These are phyloP conservation scores for Pararge aegeria DNA, from an alignment of 1,140 invertebrate species.

Conservation along the genomic window DNA sequence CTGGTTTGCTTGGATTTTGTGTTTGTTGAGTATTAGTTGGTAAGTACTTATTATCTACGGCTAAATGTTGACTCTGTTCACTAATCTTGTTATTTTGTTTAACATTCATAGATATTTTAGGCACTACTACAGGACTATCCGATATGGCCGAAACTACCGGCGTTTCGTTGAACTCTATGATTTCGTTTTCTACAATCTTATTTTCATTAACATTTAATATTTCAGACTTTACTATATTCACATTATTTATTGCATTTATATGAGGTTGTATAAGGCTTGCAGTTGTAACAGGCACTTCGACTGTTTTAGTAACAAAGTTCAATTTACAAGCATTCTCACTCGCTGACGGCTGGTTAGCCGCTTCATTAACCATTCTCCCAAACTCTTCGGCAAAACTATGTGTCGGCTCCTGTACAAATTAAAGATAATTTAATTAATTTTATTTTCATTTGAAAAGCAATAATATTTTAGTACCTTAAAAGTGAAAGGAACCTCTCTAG, in stretches of 20 bases:
- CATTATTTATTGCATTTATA: constrained; percentile 63
- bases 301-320: constrained; percentile 50
- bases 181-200: constrained; percentile 59
- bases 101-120: constrained; percentile 63
- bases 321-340: constrained; percentile 54
- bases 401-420: constrained; percentile 34
- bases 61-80: constrained; percentile 50
- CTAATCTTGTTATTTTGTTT: constrained; percentile 62
- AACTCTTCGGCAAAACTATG: constrained; percentile 65
- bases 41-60: constrained; percentile 59
- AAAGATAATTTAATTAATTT: constrained; percentile 6
- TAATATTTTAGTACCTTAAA: background rate
- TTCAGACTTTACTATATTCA: constrained; percentile 70
- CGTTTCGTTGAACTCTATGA: constrained; percentile 53
- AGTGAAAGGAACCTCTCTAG: no score
- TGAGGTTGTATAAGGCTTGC: constrained; percentile 50
- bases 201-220: constrained; percentile 64
- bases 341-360: constrained; percentile 51
- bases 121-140: constrained; percentile 73
- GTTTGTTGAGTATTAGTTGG: constrained; percentile 50
- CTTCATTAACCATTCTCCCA: constrained; percentile 62
- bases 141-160: constrained; percentile 70
- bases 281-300: constrained; percentile 43
- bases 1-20: constrained; percentile 53
- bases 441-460: background rate